phyloP scores from a whole-genome alignment of 2,113 vertebrate species.

The Hucho hucho region DNA sequence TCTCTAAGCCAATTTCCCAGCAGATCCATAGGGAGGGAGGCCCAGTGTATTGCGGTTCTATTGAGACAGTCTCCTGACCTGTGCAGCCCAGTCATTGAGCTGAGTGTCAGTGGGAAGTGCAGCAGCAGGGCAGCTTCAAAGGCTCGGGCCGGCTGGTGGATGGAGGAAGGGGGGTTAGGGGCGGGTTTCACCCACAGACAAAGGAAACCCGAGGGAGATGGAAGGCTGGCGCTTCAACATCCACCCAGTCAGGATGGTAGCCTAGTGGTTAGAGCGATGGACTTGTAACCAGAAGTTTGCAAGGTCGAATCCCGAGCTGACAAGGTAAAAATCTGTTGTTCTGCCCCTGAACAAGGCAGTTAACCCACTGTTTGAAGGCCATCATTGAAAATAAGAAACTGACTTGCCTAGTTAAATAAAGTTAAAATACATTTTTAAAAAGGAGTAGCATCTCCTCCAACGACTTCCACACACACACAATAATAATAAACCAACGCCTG shows the following conservation, averaged over 20 bases:
- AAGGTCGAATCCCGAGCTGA: no score
- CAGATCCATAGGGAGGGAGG: no score
- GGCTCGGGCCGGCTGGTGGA: neutral
- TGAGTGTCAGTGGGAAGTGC: neutral
- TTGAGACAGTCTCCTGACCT: neutral
- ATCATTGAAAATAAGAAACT: no score
- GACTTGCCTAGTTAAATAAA: no score
- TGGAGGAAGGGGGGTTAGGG: conserved; percentile 25
- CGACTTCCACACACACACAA: neutral
- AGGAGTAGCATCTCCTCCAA: neutral
- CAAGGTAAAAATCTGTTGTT: no score
- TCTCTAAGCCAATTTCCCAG: neutral
- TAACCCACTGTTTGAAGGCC: no score
- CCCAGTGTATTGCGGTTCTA: neutral
- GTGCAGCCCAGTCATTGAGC: neutral
- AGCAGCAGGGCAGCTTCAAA: neutral
- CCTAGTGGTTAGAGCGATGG: no score
- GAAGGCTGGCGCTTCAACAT: conserved; percentile 48
- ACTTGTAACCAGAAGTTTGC: no score
- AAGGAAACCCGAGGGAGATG: conserved; percentile 60
- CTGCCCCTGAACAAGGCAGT: no score
- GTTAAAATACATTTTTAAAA: no score
- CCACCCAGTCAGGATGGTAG: conserved; percentile 53
- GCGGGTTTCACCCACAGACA: conserved; percentile 62
- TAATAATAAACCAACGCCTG: neutral